phyloP scores from a whole-genome alignment of 2,797 vertebrate species.

The Arnoldichthys spilopterus region DNA sequence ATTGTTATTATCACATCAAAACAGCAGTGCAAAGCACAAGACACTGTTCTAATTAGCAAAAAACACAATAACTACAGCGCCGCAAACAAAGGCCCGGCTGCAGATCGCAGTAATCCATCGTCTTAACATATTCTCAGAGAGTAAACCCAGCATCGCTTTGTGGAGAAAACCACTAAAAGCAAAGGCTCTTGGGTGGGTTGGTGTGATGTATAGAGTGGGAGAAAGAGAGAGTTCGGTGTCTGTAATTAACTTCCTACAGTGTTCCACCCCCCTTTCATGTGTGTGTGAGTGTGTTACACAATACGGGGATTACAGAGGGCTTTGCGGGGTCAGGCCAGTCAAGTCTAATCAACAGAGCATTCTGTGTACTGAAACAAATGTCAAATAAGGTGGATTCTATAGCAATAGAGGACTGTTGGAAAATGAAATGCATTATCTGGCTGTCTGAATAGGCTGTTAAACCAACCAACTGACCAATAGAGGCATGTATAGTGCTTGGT shows the following conservation, averaged over 20 bases:
- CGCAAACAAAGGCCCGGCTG: conserved; percentile 33
- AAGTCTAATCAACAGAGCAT: conserved; percentile 59
- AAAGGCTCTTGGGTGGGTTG: conserved; percentile 56
- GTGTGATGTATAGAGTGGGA: conserved; percentile 55
- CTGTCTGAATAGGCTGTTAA: conserved; percentile 27
- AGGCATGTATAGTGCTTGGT: conserved; percentile 4
- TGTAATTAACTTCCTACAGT: conserved; percentile 71
- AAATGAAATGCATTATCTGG: conserved; percentile 36
- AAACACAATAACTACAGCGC: conserved; percentile 53
- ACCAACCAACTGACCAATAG: conserved; percentile 17
- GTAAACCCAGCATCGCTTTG: not conserved
- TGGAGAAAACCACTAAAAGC: conserved; percentile 19
- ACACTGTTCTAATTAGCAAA: conserved; percentile 52
- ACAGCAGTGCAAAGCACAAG: conserved; percentile 24
- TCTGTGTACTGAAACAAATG: conserved; percentile 48
- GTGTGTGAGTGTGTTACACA: conserved; percentile 59
- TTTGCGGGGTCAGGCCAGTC: conserved; percentile 57
- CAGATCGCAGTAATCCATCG: conserved; percentile 15
- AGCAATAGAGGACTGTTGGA: conserved; percentile 21
- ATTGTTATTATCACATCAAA: conserved; percentile 53
- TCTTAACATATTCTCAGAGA: conserved; percentile 18
- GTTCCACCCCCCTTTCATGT: conserved; percentile 59
- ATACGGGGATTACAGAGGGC: conserved; percentile 67
- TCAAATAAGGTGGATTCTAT: conserved; percentile 45
- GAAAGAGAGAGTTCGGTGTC: conserved; percentile 53